Percentiles rank a stretch among this genome's conserved stretches.
Evolutionary conservation across 2,888 invertebrate species (phyloP).

Genomic region (Apodemia zela): DNA sequence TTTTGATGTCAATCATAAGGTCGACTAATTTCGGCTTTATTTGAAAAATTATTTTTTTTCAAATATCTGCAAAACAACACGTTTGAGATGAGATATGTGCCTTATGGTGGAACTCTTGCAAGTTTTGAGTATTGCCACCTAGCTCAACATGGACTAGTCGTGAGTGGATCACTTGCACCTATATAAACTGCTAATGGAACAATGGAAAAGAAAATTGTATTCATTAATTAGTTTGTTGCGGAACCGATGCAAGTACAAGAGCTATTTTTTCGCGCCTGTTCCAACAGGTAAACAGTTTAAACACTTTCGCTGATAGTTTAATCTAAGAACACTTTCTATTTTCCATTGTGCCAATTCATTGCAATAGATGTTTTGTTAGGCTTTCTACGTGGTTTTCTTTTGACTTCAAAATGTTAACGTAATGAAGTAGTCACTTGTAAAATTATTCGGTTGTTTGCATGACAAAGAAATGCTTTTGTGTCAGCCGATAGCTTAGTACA

Average conservation of each 20-base stretch:
- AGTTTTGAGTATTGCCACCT: background rate
- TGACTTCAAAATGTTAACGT: slow-evolving; percentile 10
- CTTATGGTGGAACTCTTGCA: background rate
- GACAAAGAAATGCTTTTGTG: slow-evolving; percentile 2
- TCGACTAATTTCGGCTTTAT: too few relatives aligned
- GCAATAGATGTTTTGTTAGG: slow-evolving; percentile 32
- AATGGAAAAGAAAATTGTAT: background rate
- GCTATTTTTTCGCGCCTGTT: slow-evolving; percentile 15
- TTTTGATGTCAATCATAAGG: too few relatives aligned
- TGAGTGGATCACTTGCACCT: too few relatives aligned
- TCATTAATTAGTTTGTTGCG: background rate
- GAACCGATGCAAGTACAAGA: slow-evolving; percentile 16
- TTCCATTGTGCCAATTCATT: slow-evolving; percentile 50
- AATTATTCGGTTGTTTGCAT: background rate
- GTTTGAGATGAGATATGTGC: background rate
- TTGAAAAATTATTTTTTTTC: too few relatives aligned
- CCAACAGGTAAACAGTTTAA: slow-evolving; percentile 30
- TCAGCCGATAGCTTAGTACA: background rate
- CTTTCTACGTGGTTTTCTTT: slow-evolving; percentile 5
- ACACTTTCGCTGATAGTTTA: slow-evolving; percentile 48
- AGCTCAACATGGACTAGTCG: background rate
- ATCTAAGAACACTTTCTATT: slow-evolving; percentile 36
- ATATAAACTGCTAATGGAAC: background rate
- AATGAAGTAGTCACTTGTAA: background rate
- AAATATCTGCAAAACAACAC: background rate